Percentiles rank a stretch among this genome's conserved stretches.
phyloP scores from a whole-genome alignment of 2,888 invertebrate genomes.

The Brachyptera risi region DNA sequence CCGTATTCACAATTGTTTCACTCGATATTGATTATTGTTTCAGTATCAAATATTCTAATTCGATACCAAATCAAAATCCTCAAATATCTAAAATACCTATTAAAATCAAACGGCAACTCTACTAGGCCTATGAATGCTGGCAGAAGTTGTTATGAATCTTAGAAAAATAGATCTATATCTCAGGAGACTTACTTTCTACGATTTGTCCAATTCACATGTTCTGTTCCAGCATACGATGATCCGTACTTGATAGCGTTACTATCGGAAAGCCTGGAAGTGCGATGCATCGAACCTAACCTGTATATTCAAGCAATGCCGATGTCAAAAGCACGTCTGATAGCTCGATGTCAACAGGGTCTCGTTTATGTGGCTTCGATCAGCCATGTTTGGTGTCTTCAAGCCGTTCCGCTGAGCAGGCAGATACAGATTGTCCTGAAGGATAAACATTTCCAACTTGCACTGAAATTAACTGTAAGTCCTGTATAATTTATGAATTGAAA shows the following conservation, averaged over 20 bases:
- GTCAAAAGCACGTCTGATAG: slow-evolving; percentile 69
- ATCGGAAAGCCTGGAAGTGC: slow-evolving; percentile 77
- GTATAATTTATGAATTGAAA: no score
- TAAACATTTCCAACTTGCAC: slow-evolving; percentile 91
- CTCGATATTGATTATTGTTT: no score
- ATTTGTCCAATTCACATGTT: no score
- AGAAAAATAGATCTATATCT: no score
- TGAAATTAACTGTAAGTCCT: slow-evolving; percentile 76
- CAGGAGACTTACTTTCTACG: no score
- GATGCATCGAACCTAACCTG: slow-evolving; percentile 75
- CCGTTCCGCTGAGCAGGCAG: slow-evolving; percentile 78
- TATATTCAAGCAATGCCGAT: slow-evolving; percentile 73
- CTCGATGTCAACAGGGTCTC: slow-evolving; percentile 69
- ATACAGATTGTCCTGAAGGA: slow-evolving; percentile 77
- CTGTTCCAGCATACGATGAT: slow-evolving; percentile 82
- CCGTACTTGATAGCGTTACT: slow-evolving; percentile 87
- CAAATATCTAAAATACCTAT: no score
- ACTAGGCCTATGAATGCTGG: no score
- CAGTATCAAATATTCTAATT: no score
- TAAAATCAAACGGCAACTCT: no score
- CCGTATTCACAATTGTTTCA: no score
- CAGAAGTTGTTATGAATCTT: no score
- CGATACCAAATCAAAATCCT: no score
- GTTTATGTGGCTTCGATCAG: slow-evolving; percentile 84
- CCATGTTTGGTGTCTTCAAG: slow-evolving; percentile 83